phyloP scores from a whole-genome alignment of 2,113 vertebrate genomes.

The Uria lomvia region DNA sequence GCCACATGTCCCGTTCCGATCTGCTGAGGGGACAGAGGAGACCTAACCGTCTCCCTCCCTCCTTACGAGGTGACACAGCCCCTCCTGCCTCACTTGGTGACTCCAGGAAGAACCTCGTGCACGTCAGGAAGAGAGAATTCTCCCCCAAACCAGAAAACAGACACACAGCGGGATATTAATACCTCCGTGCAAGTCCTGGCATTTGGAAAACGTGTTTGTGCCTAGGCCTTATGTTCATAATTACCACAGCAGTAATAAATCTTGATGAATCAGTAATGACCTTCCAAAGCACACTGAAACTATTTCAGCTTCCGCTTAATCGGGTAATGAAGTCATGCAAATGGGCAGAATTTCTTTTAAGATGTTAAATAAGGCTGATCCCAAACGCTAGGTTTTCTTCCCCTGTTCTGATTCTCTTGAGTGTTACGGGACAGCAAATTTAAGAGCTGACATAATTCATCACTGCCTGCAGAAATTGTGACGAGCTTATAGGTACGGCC shows the following conservation, averaged over 20 bases:
- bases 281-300: neutral
- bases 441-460: neutral
- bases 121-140: neutral
- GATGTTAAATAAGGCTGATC: neutral
- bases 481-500: neutral
- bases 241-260: neutral
- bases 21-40: neutral
- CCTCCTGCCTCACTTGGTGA: neutral
- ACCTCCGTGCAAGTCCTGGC: neutral
- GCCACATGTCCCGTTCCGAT: accelerated
- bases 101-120: neutral
- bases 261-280: constrained; percentile 42
- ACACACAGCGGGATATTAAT: neutral
- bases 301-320: neutral
- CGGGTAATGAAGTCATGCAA: neutral
- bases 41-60: neutral
- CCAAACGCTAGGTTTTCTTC: accelerated
- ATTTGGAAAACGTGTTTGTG: neutral
- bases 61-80: neutral
- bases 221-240: constrained; percentile 21
- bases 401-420: neutral
- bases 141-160: neutral
- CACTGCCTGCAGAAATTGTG: neutral
- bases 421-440: neutral
- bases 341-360: neutral